Base-by-base conservation (phyloP, 2,888 invertebrate species). In the Catocala sponsa region DNA sequence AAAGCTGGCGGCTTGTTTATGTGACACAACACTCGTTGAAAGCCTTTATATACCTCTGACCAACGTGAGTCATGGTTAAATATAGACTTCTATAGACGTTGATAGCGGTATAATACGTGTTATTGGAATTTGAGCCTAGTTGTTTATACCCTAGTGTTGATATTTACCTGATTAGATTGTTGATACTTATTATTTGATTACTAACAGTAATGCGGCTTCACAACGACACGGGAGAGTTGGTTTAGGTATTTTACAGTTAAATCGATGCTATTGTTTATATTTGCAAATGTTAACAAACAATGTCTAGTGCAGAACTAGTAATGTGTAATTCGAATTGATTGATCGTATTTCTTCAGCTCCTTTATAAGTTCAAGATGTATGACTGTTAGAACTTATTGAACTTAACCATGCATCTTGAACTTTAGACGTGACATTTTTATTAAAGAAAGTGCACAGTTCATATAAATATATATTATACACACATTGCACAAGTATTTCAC, bases 1-100 rank as follows among this genome's bases (percentile, higher is more conserved):
- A 68, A 65, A 64, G 67, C 70, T 67, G 70, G 63, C 47, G 60
- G 63, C 62, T 59, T 53, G 65, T 75, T 70, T 72, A 74, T 81
- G 76, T 58, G 67, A 53, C 65, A 70, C 59, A 65, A 63, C 50
- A 61, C 46, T 46, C 55, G 55, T 60, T 71, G 15, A 35, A 43
- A 43, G 51, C 50, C 65, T 63, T 68, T 78, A 75, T 73, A 70
- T 72, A 75, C 57, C 12, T 57, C 43, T 35, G 52, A 50, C 55
- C 53, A n/a, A 52, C 35, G 49, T 76, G 72, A 76, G 52, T 77
- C 78, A 77, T 52, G 46, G 60, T 25, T 63, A 68, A 61, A 51
- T 55, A 61, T 42, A 59, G 54, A 52, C 41, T 44, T 54, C 13
- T 25, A 54, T 51, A 32, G 33, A 64, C 50, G 58, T 52, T 49